phyloP scores from a whole-genome alignment of 2,113 vertebrate genomes.

The Eleginops maclovinus region DNA sequence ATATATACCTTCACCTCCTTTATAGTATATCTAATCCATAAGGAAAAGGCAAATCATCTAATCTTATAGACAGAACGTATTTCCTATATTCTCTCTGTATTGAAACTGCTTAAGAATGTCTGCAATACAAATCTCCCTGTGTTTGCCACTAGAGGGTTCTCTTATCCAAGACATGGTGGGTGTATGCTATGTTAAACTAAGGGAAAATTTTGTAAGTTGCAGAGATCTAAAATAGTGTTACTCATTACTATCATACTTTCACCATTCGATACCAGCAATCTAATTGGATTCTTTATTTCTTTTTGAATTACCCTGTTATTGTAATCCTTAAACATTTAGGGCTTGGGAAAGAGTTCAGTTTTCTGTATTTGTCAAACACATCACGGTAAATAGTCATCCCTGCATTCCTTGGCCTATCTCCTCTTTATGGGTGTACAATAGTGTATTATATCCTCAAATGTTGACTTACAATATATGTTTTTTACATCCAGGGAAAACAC shows the following conservation, averaged over 20 bases:
- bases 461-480: not conserved
- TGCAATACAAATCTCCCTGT: not conserved
- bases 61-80: not conserved
- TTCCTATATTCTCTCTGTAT: not conserved
- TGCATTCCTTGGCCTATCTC: not conserved
- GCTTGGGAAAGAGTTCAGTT: not conserved
- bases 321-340: not conserved
- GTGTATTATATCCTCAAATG: not conserved
- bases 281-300: not conserved
- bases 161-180: not conserved
- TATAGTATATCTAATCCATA: too few species aligned
- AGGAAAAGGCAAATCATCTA: not conserved
- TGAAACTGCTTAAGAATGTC: not conserved
- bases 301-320: not conserved
- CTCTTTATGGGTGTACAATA: not conserved
- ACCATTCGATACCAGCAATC: not conserved
- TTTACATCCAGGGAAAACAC: too few species aligned
- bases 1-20: too few species aligned
- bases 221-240: not conserved
- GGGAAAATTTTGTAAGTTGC: not conserved
- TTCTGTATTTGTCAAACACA: not conserved
- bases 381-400: not conserved
- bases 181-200: not conserved
- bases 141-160: constrained; percentile 5
- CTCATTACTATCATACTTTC: not conserved